These are phyloP conservation scores for Isoperla grammatica DNA, from an alignment of 2,888 invertebrate genomes.

Conservation along the genomic window DNA sequence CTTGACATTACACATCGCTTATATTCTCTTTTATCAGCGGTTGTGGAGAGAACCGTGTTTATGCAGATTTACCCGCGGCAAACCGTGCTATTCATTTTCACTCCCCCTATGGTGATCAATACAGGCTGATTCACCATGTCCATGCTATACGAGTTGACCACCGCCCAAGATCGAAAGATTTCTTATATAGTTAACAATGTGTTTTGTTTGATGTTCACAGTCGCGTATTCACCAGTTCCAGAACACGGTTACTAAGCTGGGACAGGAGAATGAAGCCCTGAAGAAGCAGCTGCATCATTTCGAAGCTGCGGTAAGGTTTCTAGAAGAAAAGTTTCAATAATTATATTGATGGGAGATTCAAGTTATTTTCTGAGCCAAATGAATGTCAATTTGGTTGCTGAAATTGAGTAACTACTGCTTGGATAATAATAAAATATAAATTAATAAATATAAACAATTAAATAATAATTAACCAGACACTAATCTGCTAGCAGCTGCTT, in stretches of 20 bases:
- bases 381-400: too few species aligned
- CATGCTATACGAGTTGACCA: too few species aligned
- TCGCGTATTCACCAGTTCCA: constrained; percentile 68
- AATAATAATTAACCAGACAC: too few species aligned
- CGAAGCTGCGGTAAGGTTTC: background rate
- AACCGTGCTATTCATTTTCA: too few species aligned
- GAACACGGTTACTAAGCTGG: constrained; percentile 58
- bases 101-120: too few species aligned
- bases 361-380: too few species aligned
- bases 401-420: too few species aligned
- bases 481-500: too few species aligned
- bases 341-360: too few species aligned
- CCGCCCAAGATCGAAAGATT: constrained; percentile 2
- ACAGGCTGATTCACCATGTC: background rate
- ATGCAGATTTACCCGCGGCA: background rate
- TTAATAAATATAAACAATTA: too few species aligned
- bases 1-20: constrained; percentile 6
- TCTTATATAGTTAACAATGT: background rate
- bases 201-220: constrained; percentile 44
- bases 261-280: constrained; percentile 63
- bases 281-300: constrained; percentile 49
- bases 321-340: too few species aligned
- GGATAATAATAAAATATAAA: too few species aligned
- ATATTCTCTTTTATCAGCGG: background rate
- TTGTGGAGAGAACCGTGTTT: background rate